Base-by-base conservation (phyloP, 1,140 invertebrate genomes). In the Anadara kagoshimensis region DNA sequence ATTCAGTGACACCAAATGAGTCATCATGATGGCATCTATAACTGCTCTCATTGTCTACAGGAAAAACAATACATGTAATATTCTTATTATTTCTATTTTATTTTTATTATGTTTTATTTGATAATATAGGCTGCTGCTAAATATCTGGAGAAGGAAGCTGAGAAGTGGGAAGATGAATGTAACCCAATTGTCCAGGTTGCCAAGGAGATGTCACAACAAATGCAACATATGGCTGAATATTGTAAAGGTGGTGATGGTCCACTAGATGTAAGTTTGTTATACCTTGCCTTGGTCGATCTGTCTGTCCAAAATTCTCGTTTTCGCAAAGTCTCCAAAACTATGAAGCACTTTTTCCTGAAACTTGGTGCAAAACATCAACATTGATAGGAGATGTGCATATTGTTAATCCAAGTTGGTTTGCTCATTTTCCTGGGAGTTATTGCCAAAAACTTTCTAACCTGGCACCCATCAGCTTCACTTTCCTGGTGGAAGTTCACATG, bases 171-270 rank as follows among this genome's bases (percentile, higher is more conserved):
- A 71, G 80, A 81, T 71, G 77, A 79, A 20, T 62, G 65, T 61
- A 84, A 84, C 56, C 73, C 75, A 24, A 72, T 84, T 63, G 80
- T 84, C 5, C 73, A 68, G 26, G 73, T 79, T 36, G 82, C 81
- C 56, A 80, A 75, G 65, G 75, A 77, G 47, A 82, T 84, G 75
- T 78, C 78, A 16, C 41, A 58, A 45, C 69, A 81, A 41, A 58
- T 82, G 36, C 70, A 75, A 11, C 69, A 79, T 10, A 82, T 84
- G 82, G 70, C 77, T 14, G 72, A 75, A 5, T 81, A 70, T 51
- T 59, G 72, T 53, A 67, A 63, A 26, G 70, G 75, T 36, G 29
- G 29, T 45, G 62, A 75, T 36, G 71, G 72, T 24, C 62, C 68
- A 14, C 61, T 79, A 11, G 58, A 66, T 61, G 79, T 81, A 62